These are phyloP conservation scores for Philaenus spumarius DNA, from an alignment of 1,140 invertebrate genomes.

Conservation along the genomic window DNA sequence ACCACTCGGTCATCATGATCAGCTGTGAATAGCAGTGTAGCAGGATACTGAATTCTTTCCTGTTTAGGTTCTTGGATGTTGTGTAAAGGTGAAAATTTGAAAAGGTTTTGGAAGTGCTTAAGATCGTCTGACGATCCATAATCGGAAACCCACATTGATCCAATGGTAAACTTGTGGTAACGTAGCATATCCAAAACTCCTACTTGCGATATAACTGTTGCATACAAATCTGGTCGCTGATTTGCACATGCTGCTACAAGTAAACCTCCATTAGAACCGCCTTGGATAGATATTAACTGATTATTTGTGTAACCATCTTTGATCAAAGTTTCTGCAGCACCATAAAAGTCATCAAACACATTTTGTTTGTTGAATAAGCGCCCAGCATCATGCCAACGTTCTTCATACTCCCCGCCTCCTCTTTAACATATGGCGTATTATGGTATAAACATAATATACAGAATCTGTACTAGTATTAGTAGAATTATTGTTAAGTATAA, in stretches of 20 bases:
- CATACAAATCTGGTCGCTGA: slow-evolving; percentile 92
- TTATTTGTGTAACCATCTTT: slow-evolving; percentile 70
- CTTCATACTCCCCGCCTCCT: slow-evolving; percentile 96
- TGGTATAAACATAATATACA: too few species aligned
- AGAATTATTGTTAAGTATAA: too few species aligned
- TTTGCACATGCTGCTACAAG: slow-evolving; percentile 88
- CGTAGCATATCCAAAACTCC: slow-evolving; percentile 96
- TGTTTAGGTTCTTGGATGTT: slow-evolving; percentile 67
- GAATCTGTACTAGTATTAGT: too few species aligned
- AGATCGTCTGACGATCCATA: slow-evolving; percentile 87
- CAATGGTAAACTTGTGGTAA: slow-evolving; percentile 98
- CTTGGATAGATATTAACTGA: slow-evolving; percentile 78
- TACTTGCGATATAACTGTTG: slow-evolving; percentile 83
- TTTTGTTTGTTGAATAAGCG: slow-evolving; percentile 93
- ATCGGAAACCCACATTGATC: slow-evolving; percentile 93
- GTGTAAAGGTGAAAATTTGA: slow-evolving; percentile 93
- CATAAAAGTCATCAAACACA: slow-evolving; percentile 94
- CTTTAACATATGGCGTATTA: too few species aligned
- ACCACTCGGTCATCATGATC: slow-evolving; percentile 98
- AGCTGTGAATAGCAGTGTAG: slow-evolving; percentile 83
- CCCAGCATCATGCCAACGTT: slow-evolving; percentile 93
- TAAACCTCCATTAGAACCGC: slow-evolving; percentile 94
- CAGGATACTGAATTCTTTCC: slow-evolving; percentile 61
- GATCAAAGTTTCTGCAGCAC: slow-evolving; percentile 87
- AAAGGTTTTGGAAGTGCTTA: slow-evolving; percentile 81